phyloP scores from a whole-genome alignment of 2,888 invertebrate species.

The Vesta saturnalis region DNA sequence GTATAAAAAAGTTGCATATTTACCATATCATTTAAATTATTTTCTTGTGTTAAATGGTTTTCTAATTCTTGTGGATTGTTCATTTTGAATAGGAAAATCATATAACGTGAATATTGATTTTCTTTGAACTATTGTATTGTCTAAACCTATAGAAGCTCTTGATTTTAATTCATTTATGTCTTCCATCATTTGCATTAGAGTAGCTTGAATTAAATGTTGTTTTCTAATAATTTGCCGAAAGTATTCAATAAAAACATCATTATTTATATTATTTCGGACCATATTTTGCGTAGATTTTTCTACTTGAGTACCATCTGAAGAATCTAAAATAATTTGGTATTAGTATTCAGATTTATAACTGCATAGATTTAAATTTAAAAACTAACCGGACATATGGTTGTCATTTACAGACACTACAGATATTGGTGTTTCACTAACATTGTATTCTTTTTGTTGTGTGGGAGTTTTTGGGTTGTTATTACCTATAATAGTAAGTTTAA shows the following conservation, averaged over 20 bases:
- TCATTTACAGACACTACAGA: background rate
- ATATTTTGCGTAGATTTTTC: too few relatives aligned
- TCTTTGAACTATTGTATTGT: background rate
- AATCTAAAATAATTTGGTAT: too few relatives aligned
- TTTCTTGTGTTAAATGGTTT: background rate
- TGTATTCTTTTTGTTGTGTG: too few relatives aligned
- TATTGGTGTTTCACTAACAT: too few relatives aligned
- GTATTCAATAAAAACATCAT: background rate
- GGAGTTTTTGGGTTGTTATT: too few relatives aligned
- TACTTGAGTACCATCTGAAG: too few relatives aligned
- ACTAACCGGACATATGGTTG: conserved; percentile 1
- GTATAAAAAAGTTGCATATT: background rate
- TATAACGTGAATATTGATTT: background rate
- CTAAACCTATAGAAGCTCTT: background rate
- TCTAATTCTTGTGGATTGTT: background rate
- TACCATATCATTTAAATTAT: background rate
- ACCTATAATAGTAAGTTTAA: too few relatives aligned
- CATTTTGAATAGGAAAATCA: background rate
- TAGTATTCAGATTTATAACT: too few relatives aligned
- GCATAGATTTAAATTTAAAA: background rate
- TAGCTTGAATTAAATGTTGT: conserved; percentile 1
- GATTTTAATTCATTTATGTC: background rate
- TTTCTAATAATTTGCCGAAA: background rate
- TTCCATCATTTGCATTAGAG: background rate
- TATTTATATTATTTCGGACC: too few relatives aligned